Evolutionary conservation across 2,797 vertebrate genomes (phyloP).

Genomic region (Myotis pilosus): DNA sequence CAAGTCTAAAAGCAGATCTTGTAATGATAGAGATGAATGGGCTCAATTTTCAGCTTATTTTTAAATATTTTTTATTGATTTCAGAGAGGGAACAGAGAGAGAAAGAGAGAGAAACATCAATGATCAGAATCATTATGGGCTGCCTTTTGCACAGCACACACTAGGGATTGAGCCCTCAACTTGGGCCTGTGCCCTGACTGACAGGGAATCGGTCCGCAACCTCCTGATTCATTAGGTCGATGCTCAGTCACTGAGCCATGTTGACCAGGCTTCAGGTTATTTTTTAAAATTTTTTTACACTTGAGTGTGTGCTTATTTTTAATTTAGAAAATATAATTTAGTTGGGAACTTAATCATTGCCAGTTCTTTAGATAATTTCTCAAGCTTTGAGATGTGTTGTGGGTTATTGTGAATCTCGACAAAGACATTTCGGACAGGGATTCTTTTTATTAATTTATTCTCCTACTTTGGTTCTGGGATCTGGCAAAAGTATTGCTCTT

Average conservation of each 20-base stretch:
- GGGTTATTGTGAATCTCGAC: background rate
- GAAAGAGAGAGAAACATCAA: too few relatives aligned
- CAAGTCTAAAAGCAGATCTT: slow-evolving; percentile 18
- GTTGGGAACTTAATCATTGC: background rate
- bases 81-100: too few relatives aligned
- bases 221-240: too few relatives aligned
- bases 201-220: too few relatives aligned
- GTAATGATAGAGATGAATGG: background rate
- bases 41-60: background rate
- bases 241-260: too few relatives aligned
- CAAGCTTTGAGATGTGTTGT: background rate
- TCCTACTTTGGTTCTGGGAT: slow-evolving; percentile 4
- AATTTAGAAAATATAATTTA: slow-evolving; percentile 49
- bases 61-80: background rate
- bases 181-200: too few relatives aligned
- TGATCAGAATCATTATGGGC: too few relatives aligned
- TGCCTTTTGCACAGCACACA: too few relatives aligned
- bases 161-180: too few relatives aligned
- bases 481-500: background rate
- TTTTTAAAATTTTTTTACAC: background rate
- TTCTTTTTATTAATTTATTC: background rate
- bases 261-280: background rate
- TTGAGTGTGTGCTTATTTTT: slow-evolving; percentile 33
- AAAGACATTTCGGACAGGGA: background rate
- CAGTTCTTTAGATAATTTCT: slow-evolving; percentile 17